A percentile compares a stretch with the other conserved stretches of the same genome.
Conservation (phyloP, 2,113 vertebrate species). For the Albula glossodonta region DNA sequence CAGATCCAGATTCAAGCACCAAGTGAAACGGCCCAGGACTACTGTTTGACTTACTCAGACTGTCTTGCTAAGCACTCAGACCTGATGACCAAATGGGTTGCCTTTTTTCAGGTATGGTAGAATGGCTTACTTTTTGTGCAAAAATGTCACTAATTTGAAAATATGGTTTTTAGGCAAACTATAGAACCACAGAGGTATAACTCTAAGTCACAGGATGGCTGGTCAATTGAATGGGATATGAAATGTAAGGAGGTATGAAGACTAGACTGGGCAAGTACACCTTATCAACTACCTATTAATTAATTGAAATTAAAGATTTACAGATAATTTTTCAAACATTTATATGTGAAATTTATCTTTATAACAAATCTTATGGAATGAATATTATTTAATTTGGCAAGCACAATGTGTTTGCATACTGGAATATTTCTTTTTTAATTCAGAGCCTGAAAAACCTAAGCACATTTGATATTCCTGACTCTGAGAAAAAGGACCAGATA, state of each 20-base stretch:
- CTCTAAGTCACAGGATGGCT: too few relatives aligned
- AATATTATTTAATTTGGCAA: background rate
- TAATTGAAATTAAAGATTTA: too few relatives aligned
- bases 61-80: slow-evolving; percentile 53
- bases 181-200: background rate
- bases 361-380: background rate
- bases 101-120: slow-evolving; percentile 56
- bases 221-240: too few relatives aligned
- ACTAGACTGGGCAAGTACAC: too few relatives aligned
- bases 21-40: slow-evolving; percentile 40
- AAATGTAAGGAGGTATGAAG: too few relatives aligned
- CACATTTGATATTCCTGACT: slow-evolving; percentile 39
- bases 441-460: slow-evolving; percentile 54
- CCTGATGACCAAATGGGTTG: slow-evolving; percentile 60
- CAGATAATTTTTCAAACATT: too few relatives aligned
- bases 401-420: background rate
- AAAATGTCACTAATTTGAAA: background rate
- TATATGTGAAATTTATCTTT: too few relatives aligned
- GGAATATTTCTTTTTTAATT: background rate
- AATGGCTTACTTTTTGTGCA: background rate
- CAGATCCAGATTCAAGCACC: slow-evolving; percentile 52
- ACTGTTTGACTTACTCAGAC: slow-evolving; percentile 53
- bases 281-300: too few relatives aligned
- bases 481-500: slow-evolving; percentile 58
- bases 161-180: background rate